Base-by-base conservation (phyloP, 2,888 invertebrate species). In the Drosophila longiperda region DNA sequence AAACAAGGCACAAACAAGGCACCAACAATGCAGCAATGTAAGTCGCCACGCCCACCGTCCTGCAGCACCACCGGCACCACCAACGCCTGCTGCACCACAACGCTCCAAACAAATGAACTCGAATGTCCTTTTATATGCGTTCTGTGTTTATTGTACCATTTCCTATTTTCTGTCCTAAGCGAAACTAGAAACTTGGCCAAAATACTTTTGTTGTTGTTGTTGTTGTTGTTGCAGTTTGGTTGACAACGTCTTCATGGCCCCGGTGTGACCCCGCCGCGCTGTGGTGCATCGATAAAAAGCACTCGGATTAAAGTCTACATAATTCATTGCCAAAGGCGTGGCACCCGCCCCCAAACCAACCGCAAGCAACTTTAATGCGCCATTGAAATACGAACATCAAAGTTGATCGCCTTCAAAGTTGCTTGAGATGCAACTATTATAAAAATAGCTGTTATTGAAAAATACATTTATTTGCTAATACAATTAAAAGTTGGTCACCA, bases 111-210 rank as follows among this genome's bases (percentile, higher is more conserved):
- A 85, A 85, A 85, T 85, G 89, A 89, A 85, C 90, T 85, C 85
- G 71, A 85, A 84, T 85, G 90, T 87, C 90, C 88, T 89, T 78
- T 85, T 85, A 87, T 87, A 87, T 89, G 88, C 88, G 88, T 85
- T 89, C 90, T 73, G 82, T 85, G 85, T 89, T 87, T 85, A 89
- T 89, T 89, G 88, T 89, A 73, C 82, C 75, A 84, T 85, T 85
- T 84, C 72, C 82, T 73, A 80, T 59, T 69, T 67, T 71, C 50
- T 67, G 70, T 74, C 70, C 73, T 75, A 76, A 84, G 64, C 84
- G 68, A 71, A 71, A 60, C 76, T 71, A 84, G 65, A 73, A 84
- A 87, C 87, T 87, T 87, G 73, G 76, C 57, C 88, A 67, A 87
- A 75, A 82, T 74, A 64, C 70, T 70, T 66, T 69, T 73, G 62